Conservation (phyloP, 2,888 invertebrate species). For the Drosophila engyochracea region DNA sequence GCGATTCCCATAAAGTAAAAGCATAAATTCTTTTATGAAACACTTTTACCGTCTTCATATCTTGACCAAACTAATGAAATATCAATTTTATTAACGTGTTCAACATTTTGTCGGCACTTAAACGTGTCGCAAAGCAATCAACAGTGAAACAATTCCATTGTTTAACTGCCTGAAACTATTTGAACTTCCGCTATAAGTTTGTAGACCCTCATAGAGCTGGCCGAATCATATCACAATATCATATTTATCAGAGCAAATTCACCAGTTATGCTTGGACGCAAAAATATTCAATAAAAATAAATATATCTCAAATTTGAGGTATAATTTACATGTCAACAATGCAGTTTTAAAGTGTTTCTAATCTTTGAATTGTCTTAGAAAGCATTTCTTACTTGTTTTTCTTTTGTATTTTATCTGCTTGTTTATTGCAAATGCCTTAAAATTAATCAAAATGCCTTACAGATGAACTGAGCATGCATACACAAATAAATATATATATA, state of each 20-base stretch:
- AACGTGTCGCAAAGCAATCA: background rate
- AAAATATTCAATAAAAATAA: background rate
- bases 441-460: constrained; percentile 40
- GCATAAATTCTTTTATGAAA: background rate
- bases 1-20: background rate
- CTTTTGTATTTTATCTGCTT: constrained; percentile 11
- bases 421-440: constrained; percentile 54
- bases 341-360: background rate
- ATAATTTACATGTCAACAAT: background rate
- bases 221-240: background rate
- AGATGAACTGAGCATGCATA: background rate
- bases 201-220: no score
- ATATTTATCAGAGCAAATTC: background rate
- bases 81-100: background rate
- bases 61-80: background rate
- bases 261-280: background rate
- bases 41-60: background rate
- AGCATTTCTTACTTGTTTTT: background rate
- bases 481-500: background rate
- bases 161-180: background rate
- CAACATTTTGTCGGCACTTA: background rate
- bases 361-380: no score
- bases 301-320: background rate
- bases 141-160: background rate
- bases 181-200: background rate